Conservation (phyloP, 2,113 vertebrate genomes). For the Odobenus rosmarus region DNA sequence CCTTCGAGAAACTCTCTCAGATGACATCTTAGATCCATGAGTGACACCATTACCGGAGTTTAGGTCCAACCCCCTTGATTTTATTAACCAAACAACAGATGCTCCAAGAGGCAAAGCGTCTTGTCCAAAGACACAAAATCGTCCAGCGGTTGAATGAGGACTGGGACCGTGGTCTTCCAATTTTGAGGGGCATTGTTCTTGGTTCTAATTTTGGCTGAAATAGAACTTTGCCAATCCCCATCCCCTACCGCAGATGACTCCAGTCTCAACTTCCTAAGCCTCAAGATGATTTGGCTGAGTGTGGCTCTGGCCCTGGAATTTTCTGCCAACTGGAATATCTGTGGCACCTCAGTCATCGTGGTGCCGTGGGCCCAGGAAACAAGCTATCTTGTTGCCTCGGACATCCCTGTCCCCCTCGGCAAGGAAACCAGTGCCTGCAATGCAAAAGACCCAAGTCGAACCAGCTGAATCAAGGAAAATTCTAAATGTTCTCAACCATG, state of each 20-base stretch:
- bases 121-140: not conserved
- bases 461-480: not conserved
- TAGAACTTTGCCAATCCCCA: not conserved
- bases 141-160: not conserved
- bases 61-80: not conserved
- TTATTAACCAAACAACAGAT: not conserved
- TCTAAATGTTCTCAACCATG: not conserved
- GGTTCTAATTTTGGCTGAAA: not conserved
- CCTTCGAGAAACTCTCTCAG: not conserved
- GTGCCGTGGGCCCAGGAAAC: not conserved
- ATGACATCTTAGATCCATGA: not conserved
- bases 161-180: not conserved
- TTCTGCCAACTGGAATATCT: not conserved
- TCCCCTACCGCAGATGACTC: not conserved
- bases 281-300: not conserved
- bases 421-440: not conserved
- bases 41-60: not conserved
- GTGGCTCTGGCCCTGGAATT: not conserved
- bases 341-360: not conserved
- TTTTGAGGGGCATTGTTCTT: not conserved
- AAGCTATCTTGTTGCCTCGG: not conserved
- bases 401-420: not conserved
- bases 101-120: not conserved
- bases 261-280: not conserved
- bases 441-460: not conserved